Conservation (phyloP, 2,888 invertebrate species). For the Tinea trinotella region DNA sequence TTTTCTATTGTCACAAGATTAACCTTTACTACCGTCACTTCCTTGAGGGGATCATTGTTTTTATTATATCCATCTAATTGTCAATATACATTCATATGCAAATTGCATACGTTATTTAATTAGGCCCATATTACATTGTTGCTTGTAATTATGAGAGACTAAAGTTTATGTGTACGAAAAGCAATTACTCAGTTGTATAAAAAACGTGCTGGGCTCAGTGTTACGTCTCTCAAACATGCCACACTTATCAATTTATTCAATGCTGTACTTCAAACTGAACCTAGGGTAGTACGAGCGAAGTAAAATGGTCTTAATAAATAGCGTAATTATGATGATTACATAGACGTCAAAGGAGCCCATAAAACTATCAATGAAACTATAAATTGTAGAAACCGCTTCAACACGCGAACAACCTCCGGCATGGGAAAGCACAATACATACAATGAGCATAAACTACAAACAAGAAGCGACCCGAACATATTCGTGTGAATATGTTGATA, state of each 20-base stretch:
- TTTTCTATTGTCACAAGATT: constrained; percentile 42
- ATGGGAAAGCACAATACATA: constrained; percentile 46
- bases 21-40: constrained; percentile 40
- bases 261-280: neutral
- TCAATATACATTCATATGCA: neutral
- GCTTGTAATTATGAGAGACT: neutral
- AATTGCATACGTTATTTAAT: constrained; percentile 3
- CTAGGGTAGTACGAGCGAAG: constrained; percentile 20
- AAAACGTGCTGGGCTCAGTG: neutral
- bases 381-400: constrained; percentile 45
- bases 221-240: constrained; percentile 15
- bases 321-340: constrained; percentile 46
- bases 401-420: constrained; percentile 37
- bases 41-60: constrained; percentile 12
- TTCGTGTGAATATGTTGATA: constrained; percentile 49
- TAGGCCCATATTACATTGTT: constrained; percentile 4
- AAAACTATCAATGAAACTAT: constrained; percentile 53
- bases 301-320: constrained; percentile 40
- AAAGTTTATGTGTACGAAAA: constrained; percentile 2
- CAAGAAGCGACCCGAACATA: constrained; percentile 2
- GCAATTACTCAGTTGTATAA: constrained; percentile 6
- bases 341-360: constrained; percentile 43
- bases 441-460: constrained; percentile 24
- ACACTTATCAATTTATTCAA: neutral
- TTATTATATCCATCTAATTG: neutral